phyloP scores from a whole-genome alignment of 2,797 vertebrate species.

The Lagorchestes hirsutus region DNA sequence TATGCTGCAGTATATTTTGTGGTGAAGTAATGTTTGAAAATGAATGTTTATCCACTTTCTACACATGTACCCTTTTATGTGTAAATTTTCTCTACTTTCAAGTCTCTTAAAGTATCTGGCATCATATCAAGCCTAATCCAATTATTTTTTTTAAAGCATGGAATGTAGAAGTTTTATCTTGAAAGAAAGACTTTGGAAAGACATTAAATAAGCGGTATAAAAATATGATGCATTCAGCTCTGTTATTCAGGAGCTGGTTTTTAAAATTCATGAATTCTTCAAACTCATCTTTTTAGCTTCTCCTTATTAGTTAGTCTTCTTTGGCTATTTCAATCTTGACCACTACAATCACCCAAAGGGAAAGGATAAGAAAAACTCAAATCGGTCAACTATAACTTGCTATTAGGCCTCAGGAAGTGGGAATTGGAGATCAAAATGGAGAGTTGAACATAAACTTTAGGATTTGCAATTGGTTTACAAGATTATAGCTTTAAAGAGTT shows the following conservation, averaged over 20 bases:
- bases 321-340: neutral
- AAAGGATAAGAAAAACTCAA: neutral
- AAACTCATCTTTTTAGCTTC: neutral
- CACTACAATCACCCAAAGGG: neutral
- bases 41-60: neutral
- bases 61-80: neutral
- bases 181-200: neutral
- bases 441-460: neutral
- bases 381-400: neutral
- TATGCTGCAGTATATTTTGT: neutral
- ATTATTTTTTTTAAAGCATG: neutral
- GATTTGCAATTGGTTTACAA: neutral
- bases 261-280: neutral
- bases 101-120: neutral
- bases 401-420: fast-evolving
- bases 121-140: neutral
- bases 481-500: neutral
- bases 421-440: too few species aligned
- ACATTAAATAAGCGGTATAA: neutral
- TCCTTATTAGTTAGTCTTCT: neutral
- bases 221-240: neutral
- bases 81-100: neutral
- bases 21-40: neutral
- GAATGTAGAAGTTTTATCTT: constrained; percentile 9
- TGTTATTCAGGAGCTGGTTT: neutral